These are phyloP conservation scores for Tachina lurida DNA, from an alignment of 2,888 invertebrate species.

Conservation along the genomic window DNA sequence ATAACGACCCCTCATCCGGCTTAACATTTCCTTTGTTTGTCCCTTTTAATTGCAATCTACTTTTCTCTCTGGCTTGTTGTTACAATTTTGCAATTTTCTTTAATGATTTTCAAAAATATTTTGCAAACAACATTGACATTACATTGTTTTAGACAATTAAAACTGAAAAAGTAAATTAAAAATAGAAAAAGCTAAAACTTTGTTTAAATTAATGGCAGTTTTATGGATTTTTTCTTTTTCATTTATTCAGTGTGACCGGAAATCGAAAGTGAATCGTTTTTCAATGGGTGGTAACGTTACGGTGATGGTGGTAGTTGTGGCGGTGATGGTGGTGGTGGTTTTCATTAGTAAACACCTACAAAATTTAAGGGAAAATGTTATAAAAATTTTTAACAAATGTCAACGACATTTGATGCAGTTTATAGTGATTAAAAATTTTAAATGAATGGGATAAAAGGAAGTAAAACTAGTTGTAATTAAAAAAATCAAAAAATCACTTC, in stretches of 20 bases:
- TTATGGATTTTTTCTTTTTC: conserved; percentile 34
- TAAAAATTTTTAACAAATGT: neutral
- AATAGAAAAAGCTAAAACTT: conserved; percentile 27
- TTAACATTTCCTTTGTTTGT: neutral
- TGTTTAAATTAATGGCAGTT: conserved; percentile 35
- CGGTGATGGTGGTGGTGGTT: conserved; percentile 3
- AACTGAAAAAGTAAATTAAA: conserved; percentile 17
- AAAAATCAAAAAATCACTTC: too few species aligned
- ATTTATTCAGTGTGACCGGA: conserved; percentile 32
- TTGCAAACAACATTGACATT: conserved; percentile 35
- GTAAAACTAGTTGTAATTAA: too few species aligned
- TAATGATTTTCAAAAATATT: conserved; percentile 42
- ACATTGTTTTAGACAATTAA: conserved; percentile 30
- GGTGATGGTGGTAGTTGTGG: neutral
- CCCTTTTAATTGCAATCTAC: conserved; percentile 3
- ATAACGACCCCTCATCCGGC: neutral
- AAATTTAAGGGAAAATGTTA: neutral
- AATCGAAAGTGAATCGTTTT: conserved; percentile 18
- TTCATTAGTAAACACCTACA: conserved; percentile 7
- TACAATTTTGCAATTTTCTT: conserved; percentile 27
- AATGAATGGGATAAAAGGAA: neutral
- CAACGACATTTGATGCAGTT: conserved; percentile 35
- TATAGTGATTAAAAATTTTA: neutral
- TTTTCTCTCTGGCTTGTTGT: neutral
- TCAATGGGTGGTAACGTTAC: conserved; percentile 16